Evolutionary conservation across 2,113 vertebrate genomes (phyloP), one percentile per base, ranked within the genome.

Genomic region (Perccottus glenii): DNA sequence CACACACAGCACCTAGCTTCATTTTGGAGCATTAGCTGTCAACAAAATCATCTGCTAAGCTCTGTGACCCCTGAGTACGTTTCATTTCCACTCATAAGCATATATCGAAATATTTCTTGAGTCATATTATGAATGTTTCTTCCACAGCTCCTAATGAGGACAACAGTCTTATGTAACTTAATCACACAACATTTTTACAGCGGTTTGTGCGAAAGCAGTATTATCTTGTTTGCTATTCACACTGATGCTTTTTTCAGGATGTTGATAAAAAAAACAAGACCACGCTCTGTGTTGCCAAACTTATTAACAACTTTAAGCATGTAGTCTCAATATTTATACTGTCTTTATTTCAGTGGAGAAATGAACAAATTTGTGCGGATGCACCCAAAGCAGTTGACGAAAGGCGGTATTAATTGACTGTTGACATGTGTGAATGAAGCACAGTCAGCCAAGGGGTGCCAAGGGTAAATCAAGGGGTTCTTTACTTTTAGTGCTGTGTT

Each of bases 341-440:
- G 67, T 79, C 70, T 81, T 89, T 84, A 86, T 88, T 82, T 84
- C 65, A 75, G 75, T 75, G 80, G 76, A 74, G 85, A 84, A 80
- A 85, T 81, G 61, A 72, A 76, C 84, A 86, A 71, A 83, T 80
- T 75, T 83, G 84, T 69, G 67, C 77, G 16, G 85, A 85, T 85
- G 79, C 86, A 78, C 67, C 82, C 56, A 72, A 69, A 83, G 88
- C 75, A 74, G 83, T 77, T 47, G 80, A 85, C 67, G 72, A 88
- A 81, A 81, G 64, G 83, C 78, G 5, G 78, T 86, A 91, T 91
- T 90, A 90, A 91, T 89, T 89, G 85, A 84, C 87, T 90, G 88
- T 87, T 88, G 87, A 87, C 87, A 81, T 70, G 69, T 78, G 59
- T 84, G 81, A 88, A 87, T 84, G 84, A 59, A 73, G 81, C 84